phyloP scores from a whole-genome alignment of 2,888 invertebrate species.

The Elmis aenea region DNA sequence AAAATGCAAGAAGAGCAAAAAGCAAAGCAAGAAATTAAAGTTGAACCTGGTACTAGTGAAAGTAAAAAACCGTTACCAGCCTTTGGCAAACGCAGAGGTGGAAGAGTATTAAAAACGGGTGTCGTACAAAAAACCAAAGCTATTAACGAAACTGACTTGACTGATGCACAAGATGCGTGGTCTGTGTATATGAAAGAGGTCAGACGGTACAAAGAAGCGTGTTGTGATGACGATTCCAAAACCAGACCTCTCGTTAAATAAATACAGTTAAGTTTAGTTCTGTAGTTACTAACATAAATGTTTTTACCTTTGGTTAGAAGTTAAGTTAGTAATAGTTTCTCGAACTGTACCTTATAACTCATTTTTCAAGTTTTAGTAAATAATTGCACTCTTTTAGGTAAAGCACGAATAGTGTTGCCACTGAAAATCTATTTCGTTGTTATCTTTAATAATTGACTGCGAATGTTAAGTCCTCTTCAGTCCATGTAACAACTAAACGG shows the following conservation, averaged over 20 bases:
- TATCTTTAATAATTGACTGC: no score
- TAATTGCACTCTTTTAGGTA: no score
- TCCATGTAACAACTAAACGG: no score
- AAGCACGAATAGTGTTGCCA: no score
- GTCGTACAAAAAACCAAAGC: conserved; percentile 80
- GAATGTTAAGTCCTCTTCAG: no score
- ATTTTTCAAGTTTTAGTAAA: no score
- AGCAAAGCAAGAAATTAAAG: conserved; percentile 35
- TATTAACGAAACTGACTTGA: conserved; percentile 56
- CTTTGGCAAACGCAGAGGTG: conserved; percentile 80
- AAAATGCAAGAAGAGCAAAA: conserved; percentile 71
- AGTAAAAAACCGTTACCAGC: conserved; percentile 49
- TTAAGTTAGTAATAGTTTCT: no score
- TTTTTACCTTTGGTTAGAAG: no score
- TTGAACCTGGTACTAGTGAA: conserved; percentile 32
- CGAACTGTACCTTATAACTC: no score
- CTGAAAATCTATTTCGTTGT: no score
- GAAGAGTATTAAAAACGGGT: conserved; percentile 83
- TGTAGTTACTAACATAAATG: conserved; percentile 12
- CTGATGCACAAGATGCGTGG: conserved; percentile 83
- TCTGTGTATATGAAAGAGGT: conserved; percentile 91
- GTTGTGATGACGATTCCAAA: conserved; percentile 87
- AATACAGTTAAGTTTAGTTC: no score
- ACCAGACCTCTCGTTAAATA: conserved; percentile 88
- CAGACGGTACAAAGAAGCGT: conserved; percentile 85